Base-by-base conservation (phyloP, 1,140 invertebrate species). In the Drosophila nasuta region DNA sequence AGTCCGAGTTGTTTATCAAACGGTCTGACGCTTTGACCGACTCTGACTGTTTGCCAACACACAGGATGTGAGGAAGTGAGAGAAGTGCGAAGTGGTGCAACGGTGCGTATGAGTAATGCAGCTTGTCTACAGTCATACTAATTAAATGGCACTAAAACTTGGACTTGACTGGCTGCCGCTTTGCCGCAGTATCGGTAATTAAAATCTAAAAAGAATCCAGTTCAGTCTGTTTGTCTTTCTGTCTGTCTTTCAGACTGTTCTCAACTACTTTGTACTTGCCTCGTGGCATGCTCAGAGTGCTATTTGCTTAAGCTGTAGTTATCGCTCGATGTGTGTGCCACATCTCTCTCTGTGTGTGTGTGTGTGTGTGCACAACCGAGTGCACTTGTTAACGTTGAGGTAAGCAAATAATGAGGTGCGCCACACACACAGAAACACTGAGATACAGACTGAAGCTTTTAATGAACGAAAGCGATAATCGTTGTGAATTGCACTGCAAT, bases 391-490 rank as follows among this genome's bases (percentile, higher is more conserved):
- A 90, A 67, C 67, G 70, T 75, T 51, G 69, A 76, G 71, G 75
- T 85, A 66, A 65, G 81, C 78, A 89, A 89, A 89, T 89, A 89
- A 89, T 81, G 86, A 76, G 81, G 81, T 77, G 62, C 67, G 15
- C 72, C 72, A 71, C 73, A 73, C 20, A 25, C 20, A 25, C 20
- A 25, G 17, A 15, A 2, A 20, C 20, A 20, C 3, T 3, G 20
- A 25, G 0, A 25, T 25, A 25, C 20, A 25, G 20, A 25, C 20
- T 25, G 63, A 71, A 74, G 77, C 72, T 88, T 88, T 83, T 79
- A 88, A 88, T 89, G 85, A 89, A 90, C 89, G 72, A 85, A 89
- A 79, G 85, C 77, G 75, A 78, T 88, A 89, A 88, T 89, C 85
- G 78, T 73, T 85, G 58, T 83, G 70, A 89, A 83, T 81, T 66